Base-by-base conservation (phyloP, 2,797 vertebrate species). In the Hydrolagus colliei region DNA sequence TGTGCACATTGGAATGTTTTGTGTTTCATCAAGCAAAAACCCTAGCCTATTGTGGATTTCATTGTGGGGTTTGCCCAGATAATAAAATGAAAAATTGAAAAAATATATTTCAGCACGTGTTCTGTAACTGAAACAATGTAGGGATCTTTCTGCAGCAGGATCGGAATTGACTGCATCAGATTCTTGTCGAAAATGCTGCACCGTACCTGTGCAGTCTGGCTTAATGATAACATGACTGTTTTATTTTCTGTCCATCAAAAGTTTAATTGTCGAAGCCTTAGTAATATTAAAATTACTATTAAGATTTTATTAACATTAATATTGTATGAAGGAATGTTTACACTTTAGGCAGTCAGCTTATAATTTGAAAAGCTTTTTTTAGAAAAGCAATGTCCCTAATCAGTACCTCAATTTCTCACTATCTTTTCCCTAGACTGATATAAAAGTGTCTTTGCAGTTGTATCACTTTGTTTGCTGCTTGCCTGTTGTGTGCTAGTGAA, bases 251-350 rank as follows among this genome's bases (percentile, higher is more conserved):
- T 84, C 79, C 35, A 68, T 84, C 79, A 84, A 84, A 84, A 68
- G 27, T 71, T 71, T 84, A 84, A 84, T 71, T 41, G 79, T 84
- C 79, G 20, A 71, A 84, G 79, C 63, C 63, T 84, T 84, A 68
- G 65, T 52, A 84, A 71, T 35, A 84, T 84, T 63, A 84, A 84
- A 84, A 84, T 84, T 63, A 84, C 79, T 84, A 84, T 84, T 71
- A 84, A 71, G 79, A 84, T 84, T 84, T 84, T 84, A 84, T 84
- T 84, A 71, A 84, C 79, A 84, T 84, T 84, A 84, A 84, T 84
- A 84, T 84, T 84, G 79, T 67, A 84, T 71, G 79, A 84, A 84
- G 65, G 41, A 67, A 67, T 84, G 79, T 84, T 84, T 84, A 84
- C 65, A 84, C 79, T 84, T 84, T 84, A 84, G 79, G 79, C 79